Percentiles rank a stretch among this genome's conserved stretches.
These are phyloP conservation scores for Galendromus occidentalis DNA, from an alignment of 1,140 invertebrate genomes.

Conservation along the genomic window DNA sequence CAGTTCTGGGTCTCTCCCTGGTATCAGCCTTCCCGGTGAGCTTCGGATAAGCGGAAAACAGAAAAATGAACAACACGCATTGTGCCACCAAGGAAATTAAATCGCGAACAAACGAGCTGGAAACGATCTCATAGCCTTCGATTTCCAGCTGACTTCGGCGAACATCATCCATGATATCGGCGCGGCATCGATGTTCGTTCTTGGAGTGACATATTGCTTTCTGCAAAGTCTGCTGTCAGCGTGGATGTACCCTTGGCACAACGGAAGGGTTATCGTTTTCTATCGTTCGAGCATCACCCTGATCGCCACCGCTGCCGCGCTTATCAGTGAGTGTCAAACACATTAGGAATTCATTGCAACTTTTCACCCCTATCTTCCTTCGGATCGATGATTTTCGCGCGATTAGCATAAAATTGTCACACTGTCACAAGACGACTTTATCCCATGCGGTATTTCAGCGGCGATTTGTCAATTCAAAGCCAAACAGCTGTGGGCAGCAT, in stretches of 20 bases:
- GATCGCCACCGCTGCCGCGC: not conserved
- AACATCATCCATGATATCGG: not conserved
- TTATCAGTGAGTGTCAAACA: not conserved
- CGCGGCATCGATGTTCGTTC: not conserved
- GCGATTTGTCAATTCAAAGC: not conserved
- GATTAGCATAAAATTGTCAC: too few relatives aligned
- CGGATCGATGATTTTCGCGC: too few relatives aligned
- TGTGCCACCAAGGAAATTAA: too few relatives aligned
- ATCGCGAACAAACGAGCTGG: too few relatives aligned
- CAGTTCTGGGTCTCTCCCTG: not conserved
- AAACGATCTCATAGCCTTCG: too few relatives aligned
- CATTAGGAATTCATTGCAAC: too few relatives aligned
- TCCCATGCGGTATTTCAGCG: not conserved
- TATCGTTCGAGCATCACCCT: not conserved
- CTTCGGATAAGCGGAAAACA: too few relatives aligned
- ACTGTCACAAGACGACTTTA: too few relatives aligned
- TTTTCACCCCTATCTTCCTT: too few relatives aligned
- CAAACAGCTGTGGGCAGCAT: not conserved
- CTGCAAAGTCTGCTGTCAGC: not conserved
- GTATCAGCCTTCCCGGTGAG: not conserved
- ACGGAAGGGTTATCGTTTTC: not conserved
- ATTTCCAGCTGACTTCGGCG: not conserved
- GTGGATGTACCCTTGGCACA: constrained; percentile 10
- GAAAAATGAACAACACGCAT: too few relatives aligned
- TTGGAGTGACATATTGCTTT: not conserved